These are phyloP conservation scores for Thomomys bottae DNA, from an alignment of 2,113 vertebrate species.

Conservation along the genomic window DNA sequence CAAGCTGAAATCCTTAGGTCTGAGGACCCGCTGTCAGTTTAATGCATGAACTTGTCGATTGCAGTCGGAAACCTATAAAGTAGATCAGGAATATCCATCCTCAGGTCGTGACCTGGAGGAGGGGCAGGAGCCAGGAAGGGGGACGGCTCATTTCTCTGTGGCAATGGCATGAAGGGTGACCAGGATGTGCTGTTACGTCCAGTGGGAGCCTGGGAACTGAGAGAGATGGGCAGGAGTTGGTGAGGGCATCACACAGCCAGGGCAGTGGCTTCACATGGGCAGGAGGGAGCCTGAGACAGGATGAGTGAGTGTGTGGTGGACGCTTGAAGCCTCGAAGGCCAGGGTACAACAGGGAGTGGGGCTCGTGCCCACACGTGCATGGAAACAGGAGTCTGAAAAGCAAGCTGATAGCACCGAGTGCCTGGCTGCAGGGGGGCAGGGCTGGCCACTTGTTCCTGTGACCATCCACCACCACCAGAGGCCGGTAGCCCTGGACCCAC, in stretches of 20 bases:
- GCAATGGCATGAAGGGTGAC: not conserved
- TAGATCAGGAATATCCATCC: too few relatives aligned
- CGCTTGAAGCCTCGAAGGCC: not conserved
- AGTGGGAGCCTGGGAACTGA: not conserved
- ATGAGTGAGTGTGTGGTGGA: too few relatives aligned
- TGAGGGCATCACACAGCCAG: not conserved
- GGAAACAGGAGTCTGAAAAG: not conserved
- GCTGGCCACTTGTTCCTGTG: not conserved
- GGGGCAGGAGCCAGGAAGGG: too few relatives aligned
- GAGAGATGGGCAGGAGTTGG: fast-evolving
- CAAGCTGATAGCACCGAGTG: too few relatives aligned
- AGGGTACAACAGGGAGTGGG: not conserved
- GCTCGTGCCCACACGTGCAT: not conserved
- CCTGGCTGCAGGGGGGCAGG: not conserved
- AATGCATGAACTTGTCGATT: not conserved
- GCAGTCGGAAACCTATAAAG: not conserved
- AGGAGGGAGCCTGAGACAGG: too few relatives aligned
- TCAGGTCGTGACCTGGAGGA: not conserved
- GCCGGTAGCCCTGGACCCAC: too few relatives aligned
- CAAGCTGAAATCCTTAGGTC: not conserved
- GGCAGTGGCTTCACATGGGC: not conserved
- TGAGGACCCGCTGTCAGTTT: conserved; percentile 46
- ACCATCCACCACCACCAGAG: too few relatives aligned
- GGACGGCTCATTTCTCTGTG: not conserved
- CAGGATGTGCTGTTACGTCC: too few relatives aligned